Conservation (phyloP, 2,797 vertebrate species). For the Heliangelus exortis region DNA sequence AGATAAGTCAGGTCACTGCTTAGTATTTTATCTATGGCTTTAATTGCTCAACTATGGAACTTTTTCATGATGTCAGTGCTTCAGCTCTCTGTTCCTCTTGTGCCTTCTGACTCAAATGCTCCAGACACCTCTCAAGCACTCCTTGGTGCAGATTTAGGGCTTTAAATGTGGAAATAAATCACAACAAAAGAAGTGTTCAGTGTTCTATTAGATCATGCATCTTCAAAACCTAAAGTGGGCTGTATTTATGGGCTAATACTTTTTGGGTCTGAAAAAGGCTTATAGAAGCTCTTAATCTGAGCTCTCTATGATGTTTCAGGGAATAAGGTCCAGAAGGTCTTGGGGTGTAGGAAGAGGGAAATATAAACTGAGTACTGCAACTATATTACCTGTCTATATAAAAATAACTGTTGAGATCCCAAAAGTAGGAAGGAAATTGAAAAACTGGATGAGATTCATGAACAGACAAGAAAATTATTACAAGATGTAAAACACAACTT, state of each 20-base stretch:
- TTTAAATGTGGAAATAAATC: conserved; percentile 23
- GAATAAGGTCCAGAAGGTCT: background rate
- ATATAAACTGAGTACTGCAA: background rate
- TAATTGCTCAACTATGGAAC: background rate
- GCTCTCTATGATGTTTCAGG: background rate
- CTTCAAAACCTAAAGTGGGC: background rate
- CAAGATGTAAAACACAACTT: background rate
- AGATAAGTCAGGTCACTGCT: background rate
- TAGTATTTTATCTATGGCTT: conserved; percentile 1
- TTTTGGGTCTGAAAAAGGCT: background rate
- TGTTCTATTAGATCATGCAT: background rate
- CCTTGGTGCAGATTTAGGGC: conserved; percentile 8
- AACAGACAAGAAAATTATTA: background rate
- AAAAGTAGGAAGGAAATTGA: background rate
- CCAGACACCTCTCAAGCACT: background rate
- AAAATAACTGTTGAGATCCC: background rate
- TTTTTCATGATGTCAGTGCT: background rate
- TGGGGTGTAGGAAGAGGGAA: background rate
- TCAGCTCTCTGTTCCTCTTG: background rate
- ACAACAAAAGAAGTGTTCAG: background rate
- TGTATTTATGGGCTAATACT: background rate
- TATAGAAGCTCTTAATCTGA: background rate
- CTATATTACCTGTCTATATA: background rate
- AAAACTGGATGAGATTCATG: background rate
- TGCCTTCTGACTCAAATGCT: conserved; percentile 5